Evolutionary conservation across 2,888 invertebrate species (phyloP).

Genomic region (Diplolepis rosae): DNA sequence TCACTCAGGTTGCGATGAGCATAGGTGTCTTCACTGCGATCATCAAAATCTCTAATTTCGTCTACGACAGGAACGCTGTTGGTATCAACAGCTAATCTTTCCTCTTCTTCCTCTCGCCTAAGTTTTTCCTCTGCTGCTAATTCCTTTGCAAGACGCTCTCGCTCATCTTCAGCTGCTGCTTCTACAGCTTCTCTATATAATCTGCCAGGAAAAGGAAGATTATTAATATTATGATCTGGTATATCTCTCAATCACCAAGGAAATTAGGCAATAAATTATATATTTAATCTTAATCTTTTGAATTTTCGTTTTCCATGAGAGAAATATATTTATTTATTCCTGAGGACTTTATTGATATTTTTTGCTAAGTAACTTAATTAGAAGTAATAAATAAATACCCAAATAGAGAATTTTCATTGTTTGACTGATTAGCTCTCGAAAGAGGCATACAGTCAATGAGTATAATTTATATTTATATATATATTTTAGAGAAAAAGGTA

Average conservation of each 20-base stretch:
- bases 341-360: neutral
- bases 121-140: slow-evolving; percentile 76
- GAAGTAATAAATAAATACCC: no score
- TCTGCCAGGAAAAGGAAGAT: slow-evolving; percentile 43
- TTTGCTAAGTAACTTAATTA: no score
- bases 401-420: no score
- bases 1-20: slow-evolving; percentile 56
- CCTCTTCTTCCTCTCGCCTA: slow-evolving; percentile 79
- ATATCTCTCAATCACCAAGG: neutral
- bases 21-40: slow-evolving; percentile 53
- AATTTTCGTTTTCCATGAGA: neutral
- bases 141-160: slow-evolving; percentile 75
- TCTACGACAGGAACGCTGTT: slow-evolving; percentile 47
- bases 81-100: slow-evolving; percentile 77
- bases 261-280: neutral
- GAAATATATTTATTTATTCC: neutral
- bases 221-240: slow-evolving; percentile 12
- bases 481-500: neutral
- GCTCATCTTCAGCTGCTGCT: slow-evolving; percentile 63
- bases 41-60: slow-evolving; percentile 34
- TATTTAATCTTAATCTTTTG: neutral
- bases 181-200: slow-evolving; percentile 59
- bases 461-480: no score
- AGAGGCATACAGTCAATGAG: no score
- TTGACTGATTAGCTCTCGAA: no score